phyloP scores from a whole-genome alignment of 2,888 invertebrate genomes.

The Boloria selene region DNA sequence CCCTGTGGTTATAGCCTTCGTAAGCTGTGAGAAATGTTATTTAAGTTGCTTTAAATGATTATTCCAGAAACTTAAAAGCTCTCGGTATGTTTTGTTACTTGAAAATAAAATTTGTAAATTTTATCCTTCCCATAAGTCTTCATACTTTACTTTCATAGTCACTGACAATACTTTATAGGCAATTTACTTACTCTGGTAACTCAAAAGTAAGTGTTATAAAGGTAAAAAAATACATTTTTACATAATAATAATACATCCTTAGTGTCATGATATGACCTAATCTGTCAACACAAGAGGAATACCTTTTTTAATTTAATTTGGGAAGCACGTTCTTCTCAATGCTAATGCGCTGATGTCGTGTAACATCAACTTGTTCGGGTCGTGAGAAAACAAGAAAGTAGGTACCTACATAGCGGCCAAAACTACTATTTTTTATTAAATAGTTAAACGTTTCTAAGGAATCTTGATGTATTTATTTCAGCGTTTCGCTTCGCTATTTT shows the following conservation, averaged over 20 bases:
- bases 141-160: no score
- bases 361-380: conserved; percentile 10
- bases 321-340: not conserved
- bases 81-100: no score
- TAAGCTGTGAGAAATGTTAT: conserved; percentile 41
- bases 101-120: not conserved
- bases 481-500: not conserved
- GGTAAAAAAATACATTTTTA: no score
- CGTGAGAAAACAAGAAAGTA: conserved; percentile 35
- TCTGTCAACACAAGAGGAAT: not conserved
- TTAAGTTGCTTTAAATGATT: conserved; percentile 33
- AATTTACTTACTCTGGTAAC: no score
- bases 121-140: no score
- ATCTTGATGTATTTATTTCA: conserved; percentile 2
- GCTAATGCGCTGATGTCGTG: conserved; percentile 8
- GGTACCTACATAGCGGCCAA: conserved; percentile 35
- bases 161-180: no score
- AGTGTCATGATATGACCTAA: no score
- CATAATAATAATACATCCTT: no score
- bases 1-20: conserved; percentile 39
- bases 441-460: conserved; percentile 35
- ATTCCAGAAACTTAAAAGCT: conserved; percentile 7
- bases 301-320: conserved; percentile 7
- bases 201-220: no score
- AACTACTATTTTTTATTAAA: conserved; percentile 42